Evolutionary conservation across 2,797 vertebrate genomes (phyloP).

Genomic region (Botia almorhae): DNA sequence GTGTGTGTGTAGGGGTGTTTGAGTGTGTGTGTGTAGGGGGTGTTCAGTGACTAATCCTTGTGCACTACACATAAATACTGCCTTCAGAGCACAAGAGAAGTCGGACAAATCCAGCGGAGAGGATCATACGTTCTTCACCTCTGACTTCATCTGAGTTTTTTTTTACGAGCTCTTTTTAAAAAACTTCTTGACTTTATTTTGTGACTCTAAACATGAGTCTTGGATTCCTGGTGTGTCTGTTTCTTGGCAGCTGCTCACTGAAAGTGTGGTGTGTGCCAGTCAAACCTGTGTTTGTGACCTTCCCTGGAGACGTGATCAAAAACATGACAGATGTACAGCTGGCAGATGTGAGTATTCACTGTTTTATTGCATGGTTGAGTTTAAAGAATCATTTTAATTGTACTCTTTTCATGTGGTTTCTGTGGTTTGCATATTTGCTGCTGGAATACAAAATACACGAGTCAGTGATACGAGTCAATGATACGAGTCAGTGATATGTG

Average conservation of each 20-base stretch:
- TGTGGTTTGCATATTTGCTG: not conserved
- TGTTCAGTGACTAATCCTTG: conserved; percentile 74
- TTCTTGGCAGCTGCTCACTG: conserved; percentile 75
- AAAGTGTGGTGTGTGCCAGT: conserved; percentile 71
- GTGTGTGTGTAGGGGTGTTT: no score
- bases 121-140: conserved; percentile 13
- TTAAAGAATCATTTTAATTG: not conserved
- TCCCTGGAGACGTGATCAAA: conserved; percentile 84
- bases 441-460: not conserved
- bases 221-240: conserved; percentile 68
- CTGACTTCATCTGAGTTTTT: not conserved
- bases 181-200: conserved; percentile 41
- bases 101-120: conserved; percentile 61
- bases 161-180: conserved; percentile 30
- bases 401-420: not conserved
- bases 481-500: no score
- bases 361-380: conserved; percentile 51
- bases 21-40: conserved; percentile 50
- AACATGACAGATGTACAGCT: conserved; percentile 79
- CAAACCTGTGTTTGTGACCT: conserved; percentile 78
- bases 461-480: no score
- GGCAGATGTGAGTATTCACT: conserved; percentile 85
- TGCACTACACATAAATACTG: conserved; percentile 73
- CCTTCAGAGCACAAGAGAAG: conserved; percentile 62
- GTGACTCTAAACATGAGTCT: conserved; percentile 70